Evolutionary conservation across 2,113 vertebrate species (phyloP).

Genomic region (Phrynosoma platyrhinos): DNA sequence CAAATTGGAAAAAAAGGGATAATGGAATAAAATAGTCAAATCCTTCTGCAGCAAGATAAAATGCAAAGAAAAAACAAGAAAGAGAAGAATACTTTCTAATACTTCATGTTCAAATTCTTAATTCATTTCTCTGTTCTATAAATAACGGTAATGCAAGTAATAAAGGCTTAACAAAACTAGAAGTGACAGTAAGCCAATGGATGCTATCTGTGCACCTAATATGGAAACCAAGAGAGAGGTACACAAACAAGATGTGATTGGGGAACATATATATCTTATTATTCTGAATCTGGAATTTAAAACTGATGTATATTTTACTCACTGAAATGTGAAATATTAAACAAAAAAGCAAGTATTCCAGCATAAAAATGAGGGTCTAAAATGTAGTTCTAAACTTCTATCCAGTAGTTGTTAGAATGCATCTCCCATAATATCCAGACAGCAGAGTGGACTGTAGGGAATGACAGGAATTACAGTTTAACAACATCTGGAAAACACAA

Average conservation of each 20-base stretch:
- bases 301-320: neutral
- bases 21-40: neutral
- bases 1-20: slow-evolving; percentile 29
- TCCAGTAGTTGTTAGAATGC: neutral
- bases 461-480: too few relatives aligned
- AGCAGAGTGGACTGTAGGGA: too few relatives aligned
- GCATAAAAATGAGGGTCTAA: neutral
- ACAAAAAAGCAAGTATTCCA: too few relatives aligned
- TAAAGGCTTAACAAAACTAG: neutral
- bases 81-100: neutral
- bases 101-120: neutral
- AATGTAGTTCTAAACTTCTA: neutral
- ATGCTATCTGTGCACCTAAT: neutral
- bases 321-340: neutral
- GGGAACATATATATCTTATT: neutral
- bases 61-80: neutral
- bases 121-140: neutral
- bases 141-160: neutral
- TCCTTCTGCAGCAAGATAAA: neutral
- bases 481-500: too few relatives aligned
- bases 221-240: neutral
- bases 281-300: neutral
- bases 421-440: too few relatives aligned
- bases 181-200: neutral
- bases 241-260: neutral